Conservation (phyloP, 2,113 vertebrate genomes). For the Paradisaea rubra region DNA sequence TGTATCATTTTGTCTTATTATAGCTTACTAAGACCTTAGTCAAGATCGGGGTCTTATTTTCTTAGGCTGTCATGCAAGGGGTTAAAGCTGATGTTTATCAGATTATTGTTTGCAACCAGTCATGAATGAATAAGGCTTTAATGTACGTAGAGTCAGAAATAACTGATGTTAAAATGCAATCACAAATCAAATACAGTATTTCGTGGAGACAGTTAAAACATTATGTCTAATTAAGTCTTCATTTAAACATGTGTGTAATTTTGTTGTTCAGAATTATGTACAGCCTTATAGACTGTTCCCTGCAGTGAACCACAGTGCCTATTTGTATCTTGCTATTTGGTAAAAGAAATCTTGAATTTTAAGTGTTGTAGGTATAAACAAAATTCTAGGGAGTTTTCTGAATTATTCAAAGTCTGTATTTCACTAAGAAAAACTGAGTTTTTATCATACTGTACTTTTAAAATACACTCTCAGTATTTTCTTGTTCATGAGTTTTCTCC, state of each 20-base stretch:
- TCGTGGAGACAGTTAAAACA: constrained; percentile 55
- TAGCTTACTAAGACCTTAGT: constrained; percentile 34
- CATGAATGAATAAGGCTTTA: constrained; percentile 59
- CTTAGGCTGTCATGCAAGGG: constrained; percentile 31
- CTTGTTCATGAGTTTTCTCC: not conserved
- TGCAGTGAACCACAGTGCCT: not conserved
- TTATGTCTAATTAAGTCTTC: constrained; percentile 61
- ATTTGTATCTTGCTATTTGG: not conserved
- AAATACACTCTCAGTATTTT: not conserved
- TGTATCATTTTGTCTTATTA: constrained; percentile 56
- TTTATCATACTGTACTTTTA: not conserved
- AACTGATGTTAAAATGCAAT: constrained; percentile 47
- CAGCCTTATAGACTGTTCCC: not conserved
- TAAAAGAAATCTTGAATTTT: not conserved
- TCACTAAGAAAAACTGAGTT: not conserved
- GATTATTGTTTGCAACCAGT: constrained; percentile 60
- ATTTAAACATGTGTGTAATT: constrained; percentile 47
- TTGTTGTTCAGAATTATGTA: constrained; percentile 24
- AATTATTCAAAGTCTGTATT: not conserved
- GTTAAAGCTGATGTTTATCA: constrained; percentile 58
- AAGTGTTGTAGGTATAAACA: not conserved
- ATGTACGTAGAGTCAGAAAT: constrained; percentile 49
- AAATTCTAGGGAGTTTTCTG: not conserved
- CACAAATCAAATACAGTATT: constrained; percentile 31
- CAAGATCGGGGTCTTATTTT: constrained; percentile 30